Evolutionary conservation across 92 coral and sea anemone species (phyloP).

Genomic region (Meandrina meandrites): DNA sequence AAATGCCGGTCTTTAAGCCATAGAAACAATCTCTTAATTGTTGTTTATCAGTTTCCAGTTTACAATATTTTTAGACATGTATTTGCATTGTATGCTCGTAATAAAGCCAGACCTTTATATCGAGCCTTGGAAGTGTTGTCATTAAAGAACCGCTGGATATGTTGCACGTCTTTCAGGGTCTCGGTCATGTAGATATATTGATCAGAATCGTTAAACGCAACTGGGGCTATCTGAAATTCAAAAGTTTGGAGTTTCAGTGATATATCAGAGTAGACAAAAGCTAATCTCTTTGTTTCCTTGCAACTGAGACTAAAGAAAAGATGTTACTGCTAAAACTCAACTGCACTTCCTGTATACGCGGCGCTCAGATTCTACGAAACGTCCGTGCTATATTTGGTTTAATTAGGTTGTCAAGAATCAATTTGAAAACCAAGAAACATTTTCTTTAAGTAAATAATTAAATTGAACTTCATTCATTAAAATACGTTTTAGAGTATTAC

Average conservation of each 20-base stretch:
- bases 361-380: no score
- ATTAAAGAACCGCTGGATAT: conserved; percentile 57
- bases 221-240: conserved; percentile 53
- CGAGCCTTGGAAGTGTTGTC: conserved; percentile 14
- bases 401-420: no score
- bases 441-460: no score
- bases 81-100: background rate
- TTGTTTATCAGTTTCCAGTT: background rate
- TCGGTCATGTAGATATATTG: conserved; percentile 44
- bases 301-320: background rate
- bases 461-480: no score
- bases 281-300: background rate
- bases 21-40: background rate
- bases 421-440: no score
- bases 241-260: background rate
- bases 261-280: background rate
- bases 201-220: conserved; percentile 47
- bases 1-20: background rate
- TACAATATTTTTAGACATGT: background rate
- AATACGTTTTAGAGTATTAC: no score
- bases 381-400: no score
- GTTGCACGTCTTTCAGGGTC: conserved; percentile 29
- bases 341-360: no score
- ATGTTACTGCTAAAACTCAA: background rate
- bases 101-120: conserved; percentile 33